phyloP scores from a whole-genome alignment of 2,888 invertebrate genomes.

The Drosophila prolongata region DNA sequence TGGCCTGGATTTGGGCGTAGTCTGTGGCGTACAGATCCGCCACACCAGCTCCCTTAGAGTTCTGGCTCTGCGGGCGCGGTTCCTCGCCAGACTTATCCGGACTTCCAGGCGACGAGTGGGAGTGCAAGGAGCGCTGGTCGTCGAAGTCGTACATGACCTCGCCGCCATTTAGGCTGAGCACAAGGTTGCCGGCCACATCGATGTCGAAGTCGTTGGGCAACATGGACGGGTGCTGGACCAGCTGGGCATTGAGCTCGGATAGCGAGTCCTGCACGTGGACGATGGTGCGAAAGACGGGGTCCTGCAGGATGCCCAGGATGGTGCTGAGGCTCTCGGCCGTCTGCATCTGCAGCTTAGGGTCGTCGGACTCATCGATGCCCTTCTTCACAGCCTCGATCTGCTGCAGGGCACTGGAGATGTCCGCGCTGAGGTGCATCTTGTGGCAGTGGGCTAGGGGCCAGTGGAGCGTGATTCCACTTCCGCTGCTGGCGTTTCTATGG shows the following conservation, averaged over 20 bases:
- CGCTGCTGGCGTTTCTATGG: slow-evolving; percentile 22
- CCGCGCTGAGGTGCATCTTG: slow-evolving; percentile 85
- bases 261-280: slow-evolving; percentile 96
- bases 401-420: slow-evolving; percentile 95
- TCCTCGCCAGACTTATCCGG: slow-evolving; percentile 87
- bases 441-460: slow-evolving; percentile 25
- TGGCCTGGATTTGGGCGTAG: slow-evolving; percentile 98
- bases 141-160: slow-evolving; percentile 87
- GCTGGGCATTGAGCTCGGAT: slow-evolving; percentile 93
- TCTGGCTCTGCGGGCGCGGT: slow-evolving; percentile 86
- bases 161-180: slow-evolving; percentile 87
- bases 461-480: slow-evolving; percentile 43
- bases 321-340: slow-evolving; percentile 92
- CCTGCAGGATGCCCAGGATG: slow-evolving; percentile 92
- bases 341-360: slow-evolving; percentile 90
- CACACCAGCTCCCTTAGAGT: slow-evolving; percentile 86
- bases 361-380: slow-evolving; percentile 93
- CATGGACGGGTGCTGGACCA: slow-evolving; percentile 95
- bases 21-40: slow-evolving; percentile 93
- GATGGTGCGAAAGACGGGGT: slow-evolving; percentile 95
- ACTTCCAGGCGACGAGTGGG: slow-evolving; percentile 84
- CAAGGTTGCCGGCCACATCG: slow-evolving; percentile 90
- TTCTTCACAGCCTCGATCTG: slow-evolving; percentile 94
- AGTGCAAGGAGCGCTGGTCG: slow-evolving; percentile 91
- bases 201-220: slow-evolving; percentile 97